These are phyloP conservation scores for Adelognathus sp. DNA, from an alignment of 2,888 invertebrate species.

Conservation along the genomic window DNA sequence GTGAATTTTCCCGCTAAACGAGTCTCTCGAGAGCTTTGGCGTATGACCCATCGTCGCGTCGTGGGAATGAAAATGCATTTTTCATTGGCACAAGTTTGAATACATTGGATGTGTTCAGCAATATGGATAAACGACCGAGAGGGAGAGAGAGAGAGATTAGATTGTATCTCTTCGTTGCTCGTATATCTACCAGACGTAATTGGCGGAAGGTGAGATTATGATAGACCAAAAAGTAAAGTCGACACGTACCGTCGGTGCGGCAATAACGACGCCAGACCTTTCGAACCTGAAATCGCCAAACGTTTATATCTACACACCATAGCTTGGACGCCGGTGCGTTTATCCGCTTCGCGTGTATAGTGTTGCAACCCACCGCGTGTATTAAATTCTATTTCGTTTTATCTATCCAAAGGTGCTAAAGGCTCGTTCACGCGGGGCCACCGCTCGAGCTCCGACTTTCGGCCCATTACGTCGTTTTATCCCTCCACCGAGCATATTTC, in stretches of 20 bases:
- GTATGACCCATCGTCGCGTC: not conserved
- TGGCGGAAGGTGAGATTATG: slow-evolving; percentile 53
- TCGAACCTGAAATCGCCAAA: slow-evolving; percentile 52
- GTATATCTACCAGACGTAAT: slow-evolving; percentile 35
- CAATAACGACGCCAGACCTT: slow-evolving; percentile 52
- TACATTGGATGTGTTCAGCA: slow-evolving; percentile 6
- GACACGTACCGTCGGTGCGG: slow-evolving; percentile 38
- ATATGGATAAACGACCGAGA: slow-evolving; percentile 19
- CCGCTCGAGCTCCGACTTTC: too few relatives aligned
- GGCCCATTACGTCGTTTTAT: slow-evolving; percentile 32
- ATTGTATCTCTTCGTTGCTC: slow-evolving; percentile 15
- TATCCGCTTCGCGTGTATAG: slow-evolving; percentile 33
- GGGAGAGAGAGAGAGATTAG: slow-evolving; percentile 22
- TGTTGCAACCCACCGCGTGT: slow-evolving; percentile 15
- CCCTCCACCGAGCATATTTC: slow-evolving; percentile 36
- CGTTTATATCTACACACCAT: slow-evolving; percentile 48
- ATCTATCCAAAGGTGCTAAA: slow-evolving; percentile 61
- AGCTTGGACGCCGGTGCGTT: slow-evolving; percentile 30
- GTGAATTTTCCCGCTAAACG: slow-evolving; percentile 28
- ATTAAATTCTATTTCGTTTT: slow-evolving; percentile 61
- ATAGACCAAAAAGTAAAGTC: slow-evolving; percentile 36
- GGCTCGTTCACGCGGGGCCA: slow-evolving; percentile 47
- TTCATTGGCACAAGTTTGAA: not conserved
- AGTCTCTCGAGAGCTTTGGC: not conserved
- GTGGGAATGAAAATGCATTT: slow-evolving; percentile 41